Percentiles rank a stretch among this genome's conserved stretches.
These are phyloP conservation scores for Bilobella aurantiaca DNA, from an alignment of 1,140 invertebrate species.

Conservation along the genomic window DNA sequence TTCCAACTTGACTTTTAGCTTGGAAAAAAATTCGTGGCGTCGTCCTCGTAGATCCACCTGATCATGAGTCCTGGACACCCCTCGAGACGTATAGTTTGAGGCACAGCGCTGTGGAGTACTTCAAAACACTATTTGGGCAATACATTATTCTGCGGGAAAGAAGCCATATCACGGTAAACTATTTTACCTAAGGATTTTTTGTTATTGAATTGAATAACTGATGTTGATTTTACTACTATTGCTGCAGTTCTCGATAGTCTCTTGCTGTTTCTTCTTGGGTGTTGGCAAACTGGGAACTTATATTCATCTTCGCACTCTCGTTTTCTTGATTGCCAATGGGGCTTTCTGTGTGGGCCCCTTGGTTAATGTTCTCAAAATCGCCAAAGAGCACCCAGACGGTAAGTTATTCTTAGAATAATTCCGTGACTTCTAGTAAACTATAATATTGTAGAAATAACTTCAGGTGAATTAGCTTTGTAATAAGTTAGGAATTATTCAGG, in stretches of 20 bases:
- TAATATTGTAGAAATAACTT: too few species aligned
- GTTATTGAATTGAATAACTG: too few species aligned
- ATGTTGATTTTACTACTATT: slow-evolving; percentile 3
- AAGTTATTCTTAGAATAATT: too few species aligned
- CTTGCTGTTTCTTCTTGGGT: slow-evolving; percentile 19
- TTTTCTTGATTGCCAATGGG: slow-evolving; percentile 29
- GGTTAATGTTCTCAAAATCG: too few species aligned
- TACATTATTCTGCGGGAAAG: slow-evolving; percentile 18
- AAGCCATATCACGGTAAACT: slow-evolving; percentile 27
- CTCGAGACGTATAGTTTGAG: slow-evolving; percentile 28
- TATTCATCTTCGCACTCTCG: slow-evolving; percentile 21
- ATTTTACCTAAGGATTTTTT: neutral
- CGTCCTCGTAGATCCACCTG: slow-evolving; percentile 33
- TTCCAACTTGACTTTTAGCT: slow-evolving; percentile 18
- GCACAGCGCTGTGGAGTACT: slow-evolving; percentile 16
- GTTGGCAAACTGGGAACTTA: slow-evolving; percentile 23
- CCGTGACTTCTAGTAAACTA: too few species aligned
- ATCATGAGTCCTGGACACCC: slow-evolving; percentile 29
- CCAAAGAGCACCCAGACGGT: too few species aligned
- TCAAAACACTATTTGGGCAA: slow-evolving; percentile 11
- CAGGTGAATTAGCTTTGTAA: too few species aligned
- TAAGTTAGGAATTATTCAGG: too few species aligned
- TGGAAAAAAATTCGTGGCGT: slow-evolving; percentile 18
- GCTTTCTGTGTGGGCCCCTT: slow-evolving; percentile 22
- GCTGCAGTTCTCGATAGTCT: slow-evolving; percentile 23